Conservation (phyloP, 1,140 invertebrate genomes). For the Proales similis region DNA sequence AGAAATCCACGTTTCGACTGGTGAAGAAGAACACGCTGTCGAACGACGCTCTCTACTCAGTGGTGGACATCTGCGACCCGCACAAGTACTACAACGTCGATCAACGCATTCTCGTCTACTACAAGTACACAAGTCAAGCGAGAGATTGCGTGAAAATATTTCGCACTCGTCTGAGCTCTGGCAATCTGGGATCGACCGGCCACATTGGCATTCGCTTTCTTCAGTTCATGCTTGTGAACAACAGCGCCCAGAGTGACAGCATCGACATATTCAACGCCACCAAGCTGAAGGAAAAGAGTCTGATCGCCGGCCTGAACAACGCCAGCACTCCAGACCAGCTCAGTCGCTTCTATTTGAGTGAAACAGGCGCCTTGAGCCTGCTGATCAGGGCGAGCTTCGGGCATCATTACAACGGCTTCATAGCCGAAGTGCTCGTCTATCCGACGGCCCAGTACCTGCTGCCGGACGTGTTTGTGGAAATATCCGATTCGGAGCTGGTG, state of each 20-base stretch:
- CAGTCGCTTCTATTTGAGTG: constrained; percentile 24
- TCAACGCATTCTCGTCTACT: constrained; percentile 75
- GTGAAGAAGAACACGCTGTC: constrained; percentile 8
- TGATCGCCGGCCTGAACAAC: constrained; percentile 59
- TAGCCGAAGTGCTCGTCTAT: constrained; percentile 88
- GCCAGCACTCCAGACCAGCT: constrained; percentile 1
- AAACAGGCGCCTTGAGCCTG: constrained; percentile 59
- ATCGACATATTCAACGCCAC: constrained; percentile 83
- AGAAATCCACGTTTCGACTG: constrained; percentile 34
- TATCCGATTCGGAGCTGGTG: constrained; percentile 72
- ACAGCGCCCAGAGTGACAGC: constrained; percentile 69
- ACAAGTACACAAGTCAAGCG: constrained; percentile 90
- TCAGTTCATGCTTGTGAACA: constrained; percentile 37
- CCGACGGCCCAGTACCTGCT: constrained; percentile 63
- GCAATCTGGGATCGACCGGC: constrained; percentile 41
- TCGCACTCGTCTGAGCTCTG: constrained; percentile 40
- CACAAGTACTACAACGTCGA: constrained; percentile 30
- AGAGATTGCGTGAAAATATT: constrained; percentile 98
- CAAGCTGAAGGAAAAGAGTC: constrained; percentile 74
- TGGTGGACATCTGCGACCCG: constrained; percentile 29
- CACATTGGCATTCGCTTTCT: constrained; percentile 39
- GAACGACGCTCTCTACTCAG: neutral
- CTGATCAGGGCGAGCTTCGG: constrained; percentile 88
- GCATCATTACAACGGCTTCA: constrained; percentile 83
- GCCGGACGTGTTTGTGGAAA: constrained; percentile 75